These are phyloP conservation scores for Brachyalestes nurse DNA, from an alignment of 2,797 vertebrate genomes.

Conservation along the genomic window DNA sequence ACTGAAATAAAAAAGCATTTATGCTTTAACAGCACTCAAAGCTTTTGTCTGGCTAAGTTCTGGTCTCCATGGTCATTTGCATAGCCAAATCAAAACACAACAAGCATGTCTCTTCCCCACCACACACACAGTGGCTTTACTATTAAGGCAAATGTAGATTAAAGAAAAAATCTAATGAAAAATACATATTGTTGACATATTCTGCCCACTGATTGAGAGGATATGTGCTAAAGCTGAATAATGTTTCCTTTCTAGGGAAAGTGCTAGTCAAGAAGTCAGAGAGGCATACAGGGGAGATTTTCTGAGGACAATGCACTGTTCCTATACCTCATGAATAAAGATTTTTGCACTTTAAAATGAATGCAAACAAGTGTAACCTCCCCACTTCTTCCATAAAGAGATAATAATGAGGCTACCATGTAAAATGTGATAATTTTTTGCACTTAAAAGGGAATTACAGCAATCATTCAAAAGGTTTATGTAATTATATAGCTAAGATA, in stretches of 20 bases:
- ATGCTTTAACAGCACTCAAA: background rate
- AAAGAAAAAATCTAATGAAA: background rate
- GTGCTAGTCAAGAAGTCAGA: background rate
- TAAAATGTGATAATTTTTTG: too few species aligned
- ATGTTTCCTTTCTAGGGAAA: background rate
- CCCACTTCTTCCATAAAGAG: background rate
- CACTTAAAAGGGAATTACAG: too few species aligned
- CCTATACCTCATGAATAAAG: background rate
- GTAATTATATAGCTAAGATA: too few species aligned
- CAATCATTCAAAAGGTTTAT: too few species aligned
- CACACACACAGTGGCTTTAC: conserved; percentile 43
- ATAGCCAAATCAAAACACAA: background rate
- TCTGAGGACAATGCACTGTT: background rate
- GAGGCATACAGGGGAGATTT: background rate
- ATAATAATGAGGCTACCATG: background rate
- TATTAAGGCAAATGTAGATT: background rate
- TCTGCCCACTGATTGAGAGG: background rate
- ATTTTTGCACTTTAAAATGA: background rate
- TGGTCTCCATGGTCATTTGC: background rate
- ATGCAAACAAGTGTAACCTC: background rate
- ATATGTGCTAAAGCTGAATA: background rate
- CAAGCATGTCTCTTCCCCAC: background rate
- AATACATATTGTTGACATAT: background rate
- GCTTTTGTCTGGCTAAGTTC: background rate
- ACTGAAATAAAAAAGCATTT: background rate